Evolutionary conservation across 2,888 invertebrate species (phyloP).

Genomic region (Athalia circularis): DNA sequence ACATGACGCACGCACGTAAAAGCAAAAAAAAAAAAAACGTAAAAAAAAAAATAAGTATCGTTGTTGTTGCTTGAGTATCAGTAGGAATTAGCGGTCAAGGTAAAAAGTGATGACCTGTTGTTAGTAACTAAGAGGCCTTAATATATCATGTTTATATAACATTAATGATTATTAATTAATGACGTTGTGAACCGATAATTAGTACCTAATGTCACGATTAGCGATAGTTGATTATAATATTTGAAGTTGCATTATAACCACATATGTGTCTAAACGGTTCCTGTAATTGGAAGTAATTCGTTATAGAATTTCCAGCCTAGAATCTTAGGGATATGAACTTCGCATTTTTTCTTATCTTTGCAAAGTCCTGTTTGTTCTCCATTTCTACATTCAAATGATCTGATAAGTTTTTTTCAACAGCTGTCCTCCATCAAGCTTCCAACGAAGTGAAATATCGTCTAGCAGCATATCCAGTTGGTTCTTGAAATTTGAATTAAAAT

Average conservation of each 20-base stretch:
- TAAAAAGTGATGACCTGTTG: constrained; percentile 68
- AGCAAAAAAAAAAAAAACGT: background rate
- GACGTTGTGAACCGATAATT: constrained; percentile 19
- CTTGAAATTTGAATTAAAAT: too few relatives aligned
- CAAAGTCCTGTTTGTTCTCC: too few relatives aligned
- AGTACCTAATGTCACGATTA: constrained; percentile 18
- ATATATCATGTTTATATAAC: constrained; percentile 61
- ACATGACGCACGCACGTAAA: constrained; percentile 31
- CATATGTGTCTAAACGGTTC: constrained; percentile 24
- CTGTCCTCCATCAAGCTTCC: too few relatives aligned
- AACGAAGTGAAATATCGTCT: too few relatives aligned
- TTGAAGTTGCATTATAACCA: constrained; percentile 31
- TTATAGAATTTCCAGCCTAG: background rate
- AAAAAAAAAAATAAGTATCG: background rate
- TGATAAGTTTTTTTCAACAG: too few relatives aligned
- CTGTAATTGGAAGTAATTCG: background rate
- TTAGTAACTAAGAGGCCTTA: constrained; percentile 73
- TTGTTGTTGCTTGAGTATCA: constrained; percentile 60
- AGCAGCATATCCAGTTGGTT: too few relatives aligned
- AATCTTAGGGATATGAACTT: too few relatives aligned
- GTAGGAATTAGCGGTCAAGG: constrained; percentile 58
- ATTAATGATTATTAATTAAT: constrained; percentile 32
- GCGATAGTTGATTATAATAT: constrained; percentile 9
- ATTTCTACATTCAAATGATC: too few relatives aligned
- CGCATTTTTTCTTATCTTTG: too few relatives aligned